Percentiles rank a stretch among this genome's conserved stretches.
Conservation (phyloP, 37 sponge, comb jelly and placozoan genomes). For the Oopsacas minuta region DNA sequence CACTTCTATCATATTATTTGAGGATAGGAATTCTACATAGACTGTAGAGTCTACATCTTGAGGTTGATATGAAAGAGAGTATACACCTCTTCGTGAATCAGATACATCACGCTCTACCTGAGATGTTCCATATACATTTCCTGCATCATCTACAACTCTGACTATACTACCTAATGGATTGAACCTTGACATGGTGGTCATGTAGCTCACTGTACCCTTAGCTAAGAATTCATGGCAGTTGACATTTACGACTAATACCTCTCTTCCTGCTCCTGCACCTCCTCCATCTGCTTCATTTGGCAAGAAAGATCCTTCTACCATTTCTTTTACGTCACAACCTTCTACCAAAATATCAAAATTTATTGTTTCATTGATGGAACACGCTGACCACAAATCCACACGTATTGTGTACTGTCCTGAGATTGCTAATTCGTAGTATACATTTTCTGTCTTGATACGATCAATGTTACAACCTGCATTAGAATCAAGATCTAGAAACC, state of each 20-base stretch:
- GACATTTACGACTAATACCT: neutral
- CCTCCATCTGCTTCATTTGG: neutral
- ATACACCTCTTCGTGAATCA: neutral
- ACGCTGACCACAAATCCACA: neutral
- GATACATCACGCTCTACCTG: neutral
- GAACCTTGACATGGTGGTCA: neutral
- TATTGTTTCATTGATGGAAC: neutral
- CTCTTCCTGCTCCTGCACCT: neutral
- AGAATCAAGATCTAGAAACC: neutral
- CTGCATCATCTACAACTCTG: neutral
- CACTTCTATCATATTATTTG: neutral
- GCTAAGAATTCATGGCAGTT: neutral
- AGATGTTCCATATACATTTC: neutral
- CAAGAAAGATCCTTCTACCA: neutral
- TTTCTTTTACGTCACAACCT: neutral
- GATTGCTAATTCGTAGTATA: neutral
- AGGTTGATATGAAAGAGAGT: neutral
- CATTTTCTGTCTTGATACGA: neutral
- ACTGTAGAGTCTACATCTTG: neutral
- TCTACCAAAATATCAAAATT: neutral
- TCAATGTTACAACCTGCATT: neutral
- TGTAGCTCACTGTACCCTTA: neutral
- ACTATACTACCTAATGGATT: conserved; percentile 6
- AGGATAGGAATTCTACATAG: neutral
- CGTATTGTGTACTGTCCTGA: neutral